Conservation (phyloP, 2,113 vertebrate genomes). For the Tauraco erythrolophus region DNA sequence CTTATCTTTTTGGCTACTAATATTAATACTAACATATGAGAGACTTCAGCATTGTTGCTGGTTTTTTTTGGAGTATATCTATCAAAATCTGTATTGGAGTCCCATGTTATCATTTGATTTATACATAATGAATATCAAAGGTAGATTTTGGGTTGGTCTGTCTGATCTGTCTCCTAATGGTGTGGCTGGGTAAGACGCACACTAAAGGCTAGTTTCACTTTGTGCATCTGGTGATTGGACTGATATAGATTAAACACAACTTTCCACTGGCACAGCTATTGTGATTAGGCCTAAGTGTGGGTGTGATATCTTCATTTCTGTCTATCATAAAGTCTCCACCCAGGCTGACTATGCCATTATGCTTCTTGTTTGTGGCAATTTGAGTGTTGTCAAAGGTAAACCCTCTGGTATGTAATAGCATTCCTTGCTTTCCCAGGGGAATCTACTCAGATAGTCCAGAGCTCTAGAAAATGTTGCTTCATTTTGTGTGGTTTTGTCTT, state of each 20-base stretch:
- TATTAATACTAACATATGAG: neutral
- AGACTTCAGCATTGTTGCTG: neutral
- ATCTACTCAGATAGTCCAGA: neutral
- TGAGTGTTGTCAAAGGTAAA: neutral
- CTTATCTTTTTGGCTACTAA: neutral
- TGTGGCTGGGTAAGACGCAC: neutral
- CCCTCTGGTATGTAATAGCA: fast-evolving
- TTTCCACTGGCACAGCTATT: neutral
- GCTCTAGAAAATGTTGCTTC: neutral
- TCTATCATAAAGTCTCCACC: neutral
- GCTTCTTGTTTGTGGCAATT: neutral
- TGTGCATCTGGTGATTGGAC: neutral
- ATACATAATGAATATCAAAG: neutral
- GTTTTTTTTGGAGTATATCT: neutral
- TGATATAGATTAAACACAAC: neutral
- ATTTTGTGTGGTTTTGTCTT: neutral
- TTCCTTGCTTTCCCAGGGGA: neutral
- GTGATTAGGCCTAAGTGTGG: neutral
- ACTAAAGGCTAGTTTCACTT: neutral
- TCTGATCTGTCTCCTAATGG: neutral
- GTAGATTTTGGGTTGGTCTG: neutral
- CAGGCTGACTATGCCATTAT: neutral
- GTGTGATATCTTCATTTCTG: neutral
- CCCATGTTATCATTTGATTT: neutral
- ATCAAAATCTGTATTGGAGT: too few relatives aligned